Percentiles rank a stretch among this genome's conserved stretches.
Conservation (phyloP, 1,140 invertebrate genomes). For the Sycophaga agraensis region DNA sequence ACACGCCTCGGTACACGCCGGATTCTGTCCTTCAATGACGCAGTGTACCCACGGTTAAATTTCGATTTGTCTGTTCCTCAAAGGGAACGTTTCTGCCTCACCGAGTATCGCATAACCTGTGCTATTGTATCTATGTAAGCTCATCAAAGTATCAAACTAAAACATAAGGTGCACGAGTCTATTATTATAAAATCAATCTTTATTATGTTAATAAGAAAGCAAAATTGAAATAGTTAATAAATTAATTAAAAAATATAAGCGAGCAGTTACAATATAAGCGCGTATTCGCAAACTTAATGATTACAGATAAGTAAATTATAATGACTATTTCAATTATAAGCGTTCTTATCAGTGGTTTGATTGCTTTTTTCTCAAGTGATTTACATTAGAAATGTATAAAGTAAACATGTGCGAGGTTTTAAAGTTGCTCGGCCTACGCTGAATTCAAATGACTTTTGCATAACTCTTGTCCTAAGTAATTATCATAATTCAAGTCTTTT, state of each 20-base stretch:
- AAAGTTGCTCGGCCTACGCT: slow-evolving; percentile 1
- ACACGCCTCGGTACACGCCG: too few relatives aligned
- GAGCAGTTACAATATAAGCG: not conserved
- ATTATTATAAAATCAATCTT: not conserved
- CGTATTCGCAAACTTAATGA: not conserved
- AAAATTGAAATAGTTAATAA: not conserved
- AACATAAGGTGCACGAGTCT: not conserved
- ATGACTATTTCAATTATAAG: slow-evolving; percentile 10
- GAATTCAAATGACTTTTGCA: not conserved
- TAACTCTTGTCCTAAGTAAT: too few relatives aligned
- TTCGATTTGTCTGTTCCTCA: not conserved
- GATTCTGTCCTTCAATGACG: too few relatives aligned
- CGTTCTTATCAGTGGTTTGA: slow-evolving; percentile 14
- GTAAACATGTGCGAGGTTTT: not conserved
- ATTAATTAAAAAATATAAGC: too few relatives aligned
- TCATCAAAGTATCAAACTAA: not conserved
- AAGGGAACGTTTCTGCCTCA: not conserved
- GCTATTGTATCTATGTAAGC: not conserved
- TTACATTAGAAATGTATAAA: not conserved
- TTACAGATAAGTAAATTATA: not conserved
- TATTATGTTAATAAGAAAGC: not conserved
- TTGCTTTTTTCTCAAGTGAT: slow-evolving; percentile 13
- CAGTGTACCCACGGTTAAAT: not conserved
- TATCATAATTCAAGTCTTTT: too few relatives aligned
- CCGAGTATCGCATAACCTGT: not conserved